A percentile compares a stretch with the other conserved stretches of the same genome.
These are phyloP conservation scores for Cochlearius cochlearius DNA, from an alignment of 2,113 vertebrate species.

Conservation along the genomic window DNA sequence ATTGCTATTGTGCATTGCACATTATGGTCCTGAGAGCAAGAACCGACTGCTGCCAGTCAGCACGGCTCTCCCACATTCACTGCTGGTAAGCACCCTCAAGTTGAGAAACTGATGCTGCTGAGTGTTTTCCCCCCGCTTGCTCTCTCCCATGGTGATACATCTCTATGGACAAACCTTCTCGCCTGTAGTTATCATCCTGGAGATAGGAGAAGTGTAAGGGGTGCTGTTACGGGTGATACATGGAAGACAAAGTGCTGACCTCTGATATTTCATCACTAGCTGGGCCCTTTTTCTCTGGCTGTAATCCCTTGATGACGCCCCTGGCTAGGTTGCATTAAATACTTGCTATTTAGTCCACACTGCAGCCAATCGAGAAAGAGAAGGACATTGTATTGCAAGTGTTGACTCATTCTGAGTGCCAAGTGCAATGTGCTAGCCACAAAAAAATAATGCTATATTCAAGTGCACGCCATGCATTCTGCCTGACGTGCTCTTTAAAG, in stretches of 20 bases:
- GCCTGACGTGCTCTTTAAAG: neutral
- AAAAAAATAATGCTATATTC: neutral
- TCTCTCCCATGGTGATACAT: neutral
- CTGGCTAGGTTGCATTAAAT: neutral
- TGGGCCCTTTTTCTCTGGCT: neutral
- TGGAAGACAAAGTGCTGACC: constrained; percentile 29
- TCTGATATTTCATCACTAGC: neutral
- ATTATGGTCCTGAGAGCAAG: constrained; percentile 51
- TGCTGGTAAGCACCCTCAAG: neutral
- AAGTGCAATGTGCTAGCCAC: neutral
- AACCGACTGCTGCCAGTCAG: constrained; percentile 13
- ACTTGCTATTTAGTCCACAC: neutral
- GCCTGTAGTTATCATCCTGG: neutral
- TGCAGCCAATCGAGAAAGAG: neutral
- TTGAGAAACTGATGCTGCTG: neutral
- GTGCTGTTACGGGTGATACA: neutral
- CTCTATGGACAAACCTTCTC: neutral
- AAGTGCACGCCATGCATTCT: neutral
- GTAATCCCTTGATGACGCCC: neutral
- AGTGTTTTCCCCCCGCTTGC: neutral
- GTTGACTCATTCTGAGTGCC: neutral
- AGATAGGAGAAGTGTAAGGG: neutral
- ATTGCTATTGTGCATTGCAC: constrained; percentile 36
- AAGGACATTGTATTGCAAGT: neutral
- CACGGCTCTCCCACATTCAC: neutral